These are phyloP conservation scores for Molanna angustata DNA, from an alignment of 2,888 invertebrate species.

Conservation along the genomic window DNA sequence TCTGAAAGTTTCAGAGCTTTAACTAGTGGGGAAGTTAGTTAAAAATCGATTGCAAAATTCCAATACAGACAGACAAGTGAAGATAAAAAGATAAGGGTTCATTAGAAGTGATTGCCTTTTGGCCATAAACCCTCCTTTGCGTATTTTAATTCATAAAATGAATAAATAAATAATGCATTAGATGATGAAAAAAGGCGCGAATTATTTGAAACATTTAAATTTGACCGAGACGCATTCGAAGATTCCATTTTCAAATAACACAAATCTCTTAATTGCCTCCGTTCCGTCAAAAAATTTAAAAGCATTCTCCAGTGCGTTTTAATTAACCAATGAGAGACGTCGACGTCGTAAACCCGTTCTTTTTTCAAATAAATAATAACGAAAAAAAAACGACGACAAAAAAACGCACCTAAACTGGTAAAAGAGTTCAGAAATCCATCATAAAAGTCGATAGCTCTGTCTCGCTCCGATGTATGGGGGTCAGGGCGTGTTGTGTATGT, in stretches of 20 bases:
- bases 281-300: conserved; percentile 14
- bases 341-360: conserved; percentile 18
- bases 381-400: conserved; percentile 9
- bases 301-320: conserved; percentile 12
- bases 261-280: not conserved
- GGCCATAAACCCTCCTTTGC: no score
- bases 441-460: conserved; percentile 9
- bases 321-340: conserved; percentile 17
- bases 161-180: no score
- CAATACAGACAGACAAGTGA: no score
- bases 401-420: conserved; percentile 21
- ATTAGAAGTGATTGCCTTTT: no score
- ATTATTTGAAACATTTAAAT: no score
- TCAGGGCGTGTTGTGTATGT: not conserved
- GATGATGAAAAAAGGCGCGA: no score
- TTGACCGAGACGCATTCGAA: no score
- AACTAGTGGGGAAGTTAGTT: no score
- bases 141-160: no score
- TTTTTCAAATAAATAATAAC: conserved; percentile 24
- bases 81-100: no score
- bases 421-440: conserved; percentile 19
- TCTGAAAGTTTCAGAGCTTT: no score
- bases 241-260: conserved; percentile 1
- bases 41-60: no score
- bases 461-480: not conserved